phyloP scores from a whole-genome alignment of 1,140 invertebrate species.

The Calliopsis andreniformis region DNA sequence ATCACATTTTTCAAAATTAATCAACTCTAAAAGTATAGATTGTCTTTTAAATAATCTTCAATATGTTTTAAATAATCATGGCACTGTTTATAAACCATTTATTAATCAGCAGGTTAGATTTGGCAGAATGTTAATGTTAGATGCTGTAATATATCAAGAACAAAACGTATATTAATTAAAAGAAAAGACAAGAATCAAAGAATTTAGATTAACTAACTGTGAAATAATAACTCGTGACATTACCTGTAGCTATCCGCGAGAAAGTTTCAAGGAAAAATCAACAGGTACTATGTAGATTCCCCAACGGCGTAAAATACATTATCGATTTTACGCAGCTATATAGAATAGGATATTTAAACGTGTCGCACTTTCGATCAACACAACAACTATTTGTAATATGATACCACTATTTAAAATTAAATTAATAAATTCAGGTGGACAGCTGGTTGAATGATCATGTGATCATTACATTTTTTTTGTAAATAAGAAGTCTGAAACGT shows the following conservation, averaged over 20 bases:
- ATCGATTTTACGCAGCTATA: slow-evolving; percentile 32
- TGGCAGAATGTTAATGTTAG: background rate
- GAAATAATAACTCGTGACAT: background rate
- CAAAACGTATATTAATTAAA: background rate
- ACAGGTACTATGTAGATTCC: slow-evolving; percentile 31
- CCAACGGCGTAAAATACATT: slow-evolving; percentile 19
- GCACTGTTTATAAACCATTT: background rate
- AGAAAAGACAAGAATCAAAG: background rate
- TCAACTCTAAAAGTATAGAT: no score
- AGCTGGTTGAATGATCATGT: no score
- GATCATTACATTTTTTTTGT: no score
- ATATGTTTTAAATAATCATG: slow-evolving; percentile 9
- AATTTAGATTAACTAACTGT: background rate
- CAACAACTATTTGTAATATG: slow-evolving; percentile 13
- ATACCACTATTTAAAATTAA: background rate
- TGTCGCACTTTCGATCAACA: slow-evolving; percentile 30
- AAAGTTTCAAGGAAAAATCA: slow-evolving; percentile 18
- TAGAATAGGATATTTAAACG: slow-evolving; percentile 12
- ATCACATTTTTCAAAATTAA: no score
- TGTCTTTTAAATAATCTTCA: no score
- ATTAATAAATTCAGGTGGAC: no score
- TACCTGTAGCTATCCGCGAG: slow-evolving; percentile 8
- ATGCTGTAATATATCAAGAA: background rate
- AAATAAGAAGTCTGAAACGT: no score
- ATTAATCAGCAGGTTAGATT: background rate